Percentiles rank a stretch among this genome's conserved stretches.
Conservation (phyloP, 1,140 invertebrate species). For the Trachymyrmex septentrionalis region DNA sequence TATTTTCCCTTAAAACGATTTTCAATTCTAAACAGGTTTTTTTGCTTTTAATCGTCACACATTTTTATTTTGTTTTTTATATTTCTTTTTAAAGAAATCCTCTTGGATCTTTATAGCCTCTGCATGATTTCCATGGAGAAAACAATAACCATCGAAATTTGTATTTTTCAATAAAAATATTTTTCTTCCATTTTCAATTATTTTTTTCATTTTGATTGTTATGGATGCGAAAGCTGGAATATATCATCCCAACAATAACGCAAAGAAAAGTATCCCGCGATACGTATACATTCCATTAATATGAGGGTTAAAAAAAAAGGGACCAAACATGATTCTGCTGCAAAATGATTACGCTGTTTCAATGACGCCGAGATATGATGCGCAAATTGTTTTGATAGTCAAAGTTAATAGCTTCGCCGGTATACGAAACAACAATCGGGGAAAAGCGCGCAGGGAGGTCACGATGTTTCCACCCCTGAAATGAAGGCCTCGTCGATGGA, state of each 20-base stretch:
- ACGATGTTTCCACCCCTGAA: slow-evolving; percentile 42
- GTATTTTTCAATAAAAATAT: slow-evolving; percentile 42
- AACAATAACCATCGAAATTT: slow-evolving; percentile 12
- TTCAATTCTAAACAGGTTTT: slow-evolving; percentile 3
- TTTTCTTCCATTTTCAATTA: slow-evolving; percentile 19
- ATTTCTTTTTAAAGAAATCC: slow-evolving; percentile 61
- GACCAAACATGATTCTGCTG: background rate
- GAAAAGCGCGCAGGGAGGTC: background rate
- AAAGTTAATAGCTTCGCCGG: slow-evolving; percentile 44
- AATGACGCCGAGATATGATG: slow-evolving; percentile 25
- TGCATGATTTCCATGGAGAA: slow-evolving; percentile 36
- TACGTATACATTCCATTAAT: background rate
- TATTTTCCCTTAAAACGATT: slow-evolving; percentile 55
- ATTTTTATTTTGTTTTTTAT: slow-evolving; percentile 25
- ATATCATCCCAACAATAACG: background rate
- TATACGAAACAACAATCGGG: slow-evolving; percentile 35
- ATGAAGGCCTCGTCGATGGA: slow-evolving; percentile 52
- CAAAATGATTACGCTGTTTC: slow-evolving; percentile 16
- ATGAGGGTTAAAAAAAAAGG: background rate
- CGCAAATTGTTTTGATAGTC: slow-evolving; percentile 49
- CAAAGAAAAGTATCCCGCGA: background rate
- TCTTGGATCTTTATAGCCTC: slow-evolving; percentile 32
- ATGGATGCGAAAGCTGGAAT: background rate
- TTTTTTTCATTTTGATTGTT: background rate
- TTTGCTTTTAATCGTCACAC: slow-evolving; percentile 67